These are phyloP conservation scores for Drosophila recens DNA, from an alignment of 2,888 invertebrate species.

Conservation along the genomic window DNA sequence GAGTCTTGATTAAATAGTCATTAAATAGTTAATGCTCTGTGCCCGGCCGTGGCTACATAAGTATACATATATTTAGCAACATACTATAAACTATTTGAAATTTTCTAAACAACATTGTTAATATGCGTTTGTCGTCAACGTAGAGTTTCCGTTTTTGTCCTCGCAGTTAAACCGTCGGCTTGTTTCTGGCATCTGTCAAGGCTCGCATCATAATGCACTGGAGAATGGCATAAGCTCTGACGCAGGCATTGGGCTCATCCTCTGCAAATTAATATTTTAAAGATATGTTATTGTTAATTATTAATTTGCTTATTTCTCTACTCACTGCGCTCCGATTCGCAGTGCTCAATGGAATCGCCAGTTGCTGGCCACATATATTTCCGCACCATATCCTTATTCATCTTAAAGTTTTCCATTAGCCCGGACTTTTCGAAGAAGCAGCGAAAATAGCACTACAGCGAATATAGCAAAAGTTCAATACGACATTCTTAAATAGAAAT, in stretches of 20 bases:
- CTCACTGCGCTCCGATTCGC: conserved; percentile 82
- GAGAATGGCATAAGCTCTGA: conserved; percentile 86
- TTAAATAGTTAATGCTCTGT: conserved; percentile 18
- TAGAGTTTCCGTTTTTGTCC: neutral
- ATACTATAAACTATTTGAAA: conserved; percentile 43
- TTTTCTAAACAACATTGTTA: conserved; percentile 38
- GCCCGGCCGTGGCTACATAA: conserved; percentile 24
- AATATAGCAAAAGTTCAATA: neutral
- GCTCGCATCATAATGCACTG: conserved; percentile 86
- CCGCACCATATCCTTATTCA: conserved; percentile 85
- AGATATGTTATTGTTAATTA: too few relatives aligned
- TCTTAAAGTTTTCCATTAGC: conserved; percentile 85
- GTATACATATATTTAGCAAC: conserved; percentile 52
- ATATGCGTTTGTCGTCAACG: neutral
- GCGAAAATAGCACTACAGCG: conserved; percentile 86
- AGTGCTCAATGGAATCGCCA: conserved; percentile 82
- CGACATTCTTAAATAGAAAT: neutral
- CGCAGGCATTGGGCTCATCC: conserved; percentile 86
- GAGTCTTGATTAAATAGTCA: conserved; percentile 43
- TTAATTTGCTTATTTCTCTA: neutral
- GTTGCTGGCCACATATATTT: conserved; percentile 84
- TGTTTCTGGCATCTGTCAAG: conserved; percentile 82
- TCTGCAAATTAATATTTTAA: conserved; percentile 56
- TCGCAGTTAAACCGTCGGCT: conserved; percentile 61
- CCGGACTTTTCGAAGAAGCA: conserved; percentile 86